These are phyloP conservation scores for Eupelmus urozonus DNA, from an alignment of 2,888 invertebrate genomes.

Conservation along the genomic window DNA sequence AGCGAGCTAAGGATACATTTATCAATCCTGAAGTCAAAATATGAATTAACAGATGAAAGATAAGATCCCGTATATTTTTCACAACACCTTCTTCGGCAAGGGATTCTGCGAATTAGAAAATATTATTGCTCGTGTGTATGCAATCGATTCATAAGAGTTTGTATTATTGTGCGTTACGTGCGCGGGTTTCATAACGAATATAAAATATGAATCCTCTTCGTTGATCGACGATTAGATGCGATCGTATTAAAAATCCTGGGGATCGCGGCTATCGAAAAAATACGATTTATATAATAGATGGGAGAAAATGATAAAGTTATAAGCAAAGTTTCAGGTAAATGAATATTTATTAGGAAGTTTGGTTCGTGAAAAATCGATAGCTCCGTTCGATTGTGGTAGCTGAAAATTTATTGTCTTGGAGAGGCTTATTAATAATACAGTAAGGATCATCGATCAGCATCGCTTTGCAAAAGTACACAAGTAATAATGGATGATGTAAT, in stretches of 20 bases:
- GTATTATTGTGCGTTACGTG: conserved; percentile 15
- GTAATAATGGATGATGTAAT: too few species aligned
- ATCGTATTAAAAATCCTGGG: conserved; percentile 11
- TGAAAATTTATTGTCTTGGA: neutral
- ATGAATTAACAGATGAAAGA: conserved; percentile 12
- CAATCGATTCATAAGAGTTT: conserved; percentile 25
- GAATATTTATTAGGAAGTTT: conserved; percentile 35
- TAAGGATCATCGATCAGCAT: neutral
- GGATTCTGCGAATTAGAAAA: conserved; percentile 30
- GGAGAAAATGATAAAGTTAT: conserved; percentile 3
- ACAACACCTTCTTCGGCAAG: neutral
- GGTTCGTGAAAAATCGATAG: neutral
- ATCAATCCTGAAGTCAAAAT: neutral
- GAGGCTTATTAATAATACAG: neutral
- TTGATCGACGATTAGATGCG: conserved; percentile 29
- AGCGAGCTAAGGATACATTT: too few species aligned
- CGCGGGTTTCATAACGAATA: conserved; percentile 3
- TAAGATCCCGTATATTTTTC: neutral
- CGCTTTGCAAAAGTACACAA: too few species aligned
- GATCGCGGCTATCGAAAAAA: conserved; percentile 10
- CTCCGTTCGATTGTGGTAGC: neutral
- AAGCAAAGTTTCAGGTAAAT: conserved; percentile 6
- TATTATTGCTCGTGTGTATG: conserved; percentile 3
- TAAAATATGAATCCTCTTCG: conserved; percentile 15
- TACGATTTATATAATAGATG: conserved; percentile 37